Evolutionary conservation across 37 sponge, comb jelly and placozoan species (phyloP).

Genomic region (Ephydatia muelleri): DNA sequence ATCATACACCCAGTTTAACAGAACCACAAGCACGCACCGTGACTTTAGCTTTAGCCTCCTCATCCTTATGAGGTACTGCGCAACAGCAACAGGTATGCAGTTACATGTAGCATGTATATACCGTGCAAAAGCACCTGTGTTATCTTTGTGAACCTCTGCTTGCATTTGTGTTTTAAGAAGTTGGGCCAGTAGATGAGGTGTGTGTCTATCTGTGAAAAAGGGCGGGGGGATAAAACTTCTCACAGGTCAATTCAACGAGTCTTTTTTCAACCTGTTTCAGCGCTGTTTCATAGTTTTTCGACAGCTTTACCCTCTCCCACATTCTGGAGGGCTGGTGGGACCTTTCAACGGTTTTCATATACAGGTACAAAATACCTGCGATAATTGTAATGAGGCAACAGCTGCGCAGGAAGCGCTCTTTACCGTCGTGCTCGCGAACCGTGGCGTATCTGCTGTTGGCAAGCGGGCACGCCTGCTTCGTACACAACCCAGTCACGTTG

Average conservation of each 20-base stretch:
- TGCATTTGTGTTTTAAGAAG: conserved; percentile 95
- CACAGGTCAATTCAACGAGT: background rate
- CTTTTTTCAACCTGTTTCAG: conserved; percentile 77
- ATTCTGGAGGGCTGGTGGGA: conserved; percentile 89
- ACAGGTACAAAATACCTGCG: conserved; percentile 85
- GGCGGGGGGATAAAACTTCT: background rate
- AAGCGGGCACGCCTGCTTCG: conserved; percentile 89
- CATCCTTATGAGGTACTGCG: conserved; percentile 92
- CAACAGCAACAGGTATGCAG: background rate
- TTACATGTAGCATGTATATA: background rate
- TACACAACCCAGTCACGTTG: conserved; percentile 95
- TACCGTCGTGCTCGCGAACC: conserved; percentile 92
- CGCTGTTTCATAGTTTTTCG: conserved; percentile 94
- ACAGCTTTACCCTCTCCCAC: conserved; percentile 97
- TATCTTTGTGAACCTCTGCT: conserved; percentile 96
- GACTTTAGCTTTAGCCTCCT: conserved; percentile 89
- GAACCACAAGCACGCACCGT: conserved; percentile 47
- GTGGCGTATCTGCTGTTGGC: conserved; percentile 99
- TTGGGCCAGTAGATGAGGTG: conserved; percentile 99
- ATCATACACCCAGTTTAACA: conserved; percentile 18
- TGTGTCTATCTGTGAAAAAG: conserved; percentile 72
- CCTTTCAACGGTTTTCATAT: conserved; percentile 98
- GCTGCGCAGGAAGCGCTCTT: background rate
- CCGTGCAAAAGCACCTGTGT: conserved; percentile 71
- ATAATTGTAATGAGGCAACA: background rate